These are phyloP conservation scores for Scomber colias DNA, from an alignment of 2,113 vertebrate species.

Conservation along the genomic window DNA sequence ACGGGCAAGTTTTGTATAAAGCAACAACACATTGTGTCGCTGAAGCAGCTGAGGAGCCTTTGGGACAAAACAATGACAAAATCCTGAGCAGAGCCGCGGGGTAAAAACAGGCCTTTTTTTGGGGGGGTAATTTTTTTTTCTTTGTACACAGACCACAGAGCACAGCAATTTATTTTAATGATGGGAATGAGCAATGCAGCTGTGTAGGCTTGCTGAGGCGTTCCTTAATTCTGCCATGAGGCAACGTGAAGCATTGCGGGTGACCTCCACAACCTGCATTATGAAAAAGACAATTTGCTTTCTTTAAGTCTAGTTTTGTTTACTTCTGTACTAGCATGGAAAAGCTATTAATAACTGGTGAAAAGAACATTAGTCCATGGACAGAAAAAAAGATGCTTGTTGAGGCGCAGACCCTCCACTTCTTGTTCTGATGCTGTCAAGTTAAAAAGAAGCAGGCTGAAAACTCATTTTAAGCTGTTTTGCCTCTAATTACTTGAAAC, in stretches of 20 bases:
- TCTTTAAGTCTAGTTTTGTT: constrained; percentile 42
- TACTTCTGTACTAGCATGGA: constrained; percentile 15
- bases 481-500: not conserved
- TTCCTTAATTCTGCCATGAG: constrained; percentile 60
- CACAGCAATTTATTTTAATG: constrained; percentile 67
- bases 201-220: constrained; percentile 44
- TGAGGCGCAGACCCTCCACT: constrained; percentile 4
- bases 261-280: constrained; percentile 63
- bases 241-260: constrained; percentile 26
- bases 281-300: constrained; percentile 50
- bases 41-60: constrained; percentile 48
- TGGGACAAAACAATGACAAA: constrained; percentile 56
- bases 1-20: constrained; percentile 40
- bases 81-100: constrained; percentile 39
- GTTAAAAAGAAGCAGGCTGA: not conserved
- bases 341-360: constrained; percentile 36
- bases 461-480: not conserved
- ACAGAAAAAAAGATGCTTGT: not conserved
- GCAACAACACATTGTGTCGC: constrained; percentile 28
- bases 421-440: constrained; percentile 5
- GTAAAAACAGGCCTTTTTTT: constrained; percentile 31
- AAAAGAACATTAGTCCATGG: not conserved
- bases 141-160: constrained; percentile 48
- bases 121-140: constrained; percentile 28
- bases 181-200: constrained; percentile 61